Base-by-base conservation (phyloP, 2,113 vertebrate genomes). In the Phalacrocorax carbo region DNA sequence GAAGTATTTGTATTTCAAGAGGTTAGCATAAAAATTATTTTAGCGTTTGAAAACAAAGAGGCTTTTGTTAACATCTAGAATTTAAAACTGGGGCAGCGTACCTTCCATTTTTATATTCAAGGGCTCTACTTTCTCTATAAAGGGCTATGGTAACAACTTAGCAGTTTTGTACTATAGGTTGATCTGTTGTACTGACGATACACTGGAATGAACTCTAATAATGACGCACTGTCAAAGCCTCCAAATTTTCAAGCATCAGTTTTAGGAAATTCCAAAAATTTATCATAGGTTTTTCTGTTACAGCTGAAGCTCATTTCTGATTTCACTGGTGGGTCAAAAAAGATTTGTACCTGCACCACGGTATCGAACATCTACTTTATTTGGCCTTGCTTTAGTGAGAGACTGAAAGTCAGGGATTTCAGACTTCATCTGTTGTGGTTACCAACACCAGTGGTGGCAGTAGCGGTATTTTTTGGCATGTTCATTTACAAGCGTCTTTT, bases 131-230 rank as follows among this genome's bases (percentile, higher is more conserved):
- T 94, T 62, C 49, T 52, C 6, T 79, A 0, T 73, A 36, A 87
- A 62, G 29, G 15, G 19, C 46, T 87, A 1, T 36, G 16, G 79
- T 88, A 82, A 51, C 8, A 70, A 16, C 36, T 40, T 69, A 27
- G 38, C 3, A 30, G 3, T 32, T 62, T 84, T 52, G 1, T 52
- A 9, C 8, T 69, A 0, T 18, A n/a, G 15, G 7, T 26, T 42
- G 22, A 0, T 46, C 30, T 86, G 10, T 34, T 76, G 27, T 52
- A 34, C 10, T 64, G 40, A 19, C 23, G n/a, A 6, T 71, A 20
- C 27, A 20, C 34, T 73, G 86, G 44, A 65, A 65, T 52, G 9
- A 57, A 46, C 64, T 73, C 55, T 64, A 52, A 19, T 73, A 61
- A 51, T 42, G 58, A 30, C 1, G 7, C 14, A 36, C 44, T 71